Conservation (phyloP, 2,797 vertebrate species). For the Pogoniulus pusillus region DNA sequence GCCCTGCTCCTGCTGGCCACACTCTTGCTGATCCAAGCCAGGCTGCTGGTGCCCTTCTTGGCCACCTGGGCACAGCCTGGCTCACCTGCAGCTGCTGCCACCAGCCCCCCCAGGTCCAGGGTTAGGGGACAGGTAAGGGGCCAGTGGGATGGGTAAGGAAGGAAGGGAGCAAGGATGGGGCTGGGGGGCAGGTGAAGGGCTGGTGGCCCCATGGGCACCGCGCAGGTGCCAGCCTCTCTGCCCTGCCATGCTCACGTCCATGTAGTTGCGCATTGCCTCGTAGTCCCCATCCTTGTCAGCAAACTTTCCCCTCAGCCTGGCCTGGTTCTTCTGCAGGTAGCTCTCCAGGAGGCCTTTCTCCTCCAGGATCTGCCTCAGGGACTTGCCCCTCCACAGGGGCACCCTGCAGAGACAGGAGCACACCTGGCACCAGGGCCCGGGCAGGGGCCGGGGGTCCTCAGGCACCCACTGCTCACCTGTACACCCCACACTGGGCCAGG, state of each 20-base stretch:
- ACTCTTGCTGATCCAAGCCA: too few relatives aligned
- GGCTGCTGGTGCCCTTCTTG: too few relatives aligned
- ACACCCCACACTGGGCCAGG: slow-evolving; percentile 54
- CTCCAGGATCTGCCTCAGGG: slow-evolving; percentile 73
- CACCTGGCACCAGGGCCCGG: fast-evolving
- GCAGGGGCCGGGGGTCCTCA: not conserved
- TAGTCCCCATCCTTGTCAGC: not conserved
- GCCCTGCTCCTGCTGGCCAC: too few relatives aligned
- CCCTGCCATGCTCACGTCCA: slow-evolving; percentile 79
- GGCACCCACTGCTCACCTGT: slow-evolving; percentile 56
- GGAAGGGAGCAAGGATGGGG: not conserved
- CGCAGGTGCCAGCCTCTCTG: not conserved
- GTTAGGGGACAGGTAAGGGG: too few relatives aligned
- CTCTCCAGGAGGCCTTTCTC: slow-evolving; percentile 76
- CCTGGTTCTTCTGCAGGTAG: slow-evolving; percentile 67
- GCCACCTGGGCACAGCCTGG: too few relatives aligned
- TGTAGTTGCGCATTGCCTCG: slow-evolving; percentile 81
- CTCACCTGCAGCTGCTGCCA: too few relatives aligned
- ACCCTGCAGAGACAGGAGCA: slow-evolving; percentile 63
- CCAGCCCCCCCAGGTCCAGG: not conserved
- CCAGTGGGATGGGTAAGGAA: too few relatives aligned
- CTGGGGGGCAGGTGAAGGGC: too few relatives aligned
- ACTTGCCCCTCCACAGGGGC: slow-evolving; percentile 78
- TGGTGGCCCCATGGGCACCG: not conserved
- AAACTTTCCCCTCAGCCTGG: slow-evolving; percentile 62